phyloP scores from a whole-genome alignment of 2,888 invertebrate species.

The Dichetophora obliterata region DNA sequence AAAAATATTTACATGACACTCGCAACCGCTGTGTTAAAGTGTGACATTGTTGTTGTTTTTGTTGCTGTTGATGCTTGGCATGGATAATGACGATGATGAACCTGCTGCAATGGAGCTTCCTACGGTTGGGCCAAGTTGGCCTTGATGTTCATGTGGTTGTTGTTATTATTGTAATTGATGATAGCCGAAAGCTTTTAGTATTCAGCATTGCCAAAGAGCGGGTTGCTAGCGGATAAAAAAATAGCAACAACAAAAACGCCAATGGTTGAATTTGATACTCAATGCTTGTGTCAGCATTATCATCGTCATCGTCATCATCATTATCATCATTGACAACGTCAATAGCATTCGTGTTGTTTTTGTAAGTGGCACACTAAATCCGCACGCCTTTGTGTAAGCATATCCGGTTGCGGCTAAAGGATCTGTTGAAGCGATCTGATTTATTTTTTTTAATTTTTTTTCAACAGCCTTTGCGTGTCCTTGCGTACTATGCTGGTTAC shows the following conservation, averaged over 20 bases:
- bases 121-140: neutral
- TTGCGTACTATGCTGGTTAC: too few species aligned
- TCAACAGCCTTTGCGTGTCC: neutral
- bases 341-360: neutral
- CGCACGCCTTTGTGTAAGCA: neutral
- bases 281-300: neutral
- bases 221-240: neutral
- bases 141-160: neutral
- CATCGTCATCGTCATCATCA: neutral
- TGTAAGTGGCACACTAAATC: neutral
- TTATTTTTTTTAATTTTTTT: neutral
- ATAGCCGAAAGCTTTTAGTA: neutral
- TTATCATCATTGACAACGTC: neutral
- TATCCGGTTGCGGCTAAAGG: neutral
- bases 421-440: neutral
- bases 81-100: too few species aligned
- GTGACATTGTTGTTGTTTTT: neutral
- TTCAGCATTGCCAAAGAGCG: neutral
- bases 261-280: neutral
- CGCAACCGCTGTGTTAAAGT: neutral
- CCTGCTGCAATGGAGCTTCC: too few species aligned
- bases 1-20: slow-evolving; percentile 39
- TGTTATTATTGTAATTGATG: neutral
- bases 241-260: neutral
- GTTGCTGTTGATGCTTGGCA: neutral